Base-by-base conservation (phyloP, 2,888 invertebrate species). In the Nemurella pictetii region DNA sequence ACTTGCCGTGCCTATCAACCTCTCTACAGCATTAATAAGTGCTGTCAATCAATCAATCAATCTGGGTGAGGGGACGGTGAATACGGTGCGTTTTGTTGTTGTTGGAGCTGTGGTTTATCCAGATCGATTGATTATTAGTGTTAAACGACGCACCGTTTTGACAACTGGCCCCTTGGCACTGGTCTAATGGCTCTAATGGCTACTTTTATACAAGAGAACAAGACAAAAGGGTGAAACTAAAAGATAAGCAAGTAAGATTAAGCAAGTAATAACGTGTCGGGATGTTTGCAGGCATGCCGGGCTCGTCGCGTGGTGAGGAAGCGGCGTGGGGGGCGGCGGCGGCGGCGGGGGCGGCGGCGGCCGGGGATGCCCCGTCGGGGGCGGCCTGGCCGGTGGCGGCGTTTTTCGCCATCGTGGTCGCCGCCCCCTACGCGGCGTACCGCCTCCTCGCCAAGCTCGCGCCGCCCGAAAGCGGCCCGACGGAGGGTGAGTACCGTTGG, bases 351-450 rank as follows among this genome's bases (percentile, higher is more conserved):
- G 84, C 87, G 87, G 91, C 90, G 84, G 91, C 92, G 87, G 92
- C 92, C 0, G 90, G 90, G 87, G 90, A 89, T 9, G 90, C 90
- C 25, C 89, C 91, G 80, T 74, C 87, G 77, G 85, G 87, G 28
- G 82, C 81, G 12, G n/a, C 35, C 1, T 98, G 98, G 98, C 97
- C 98, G 0, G 95, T 98, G 15, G 89, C 98, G 1, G 92, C 98
- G 88, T 98, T 99, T 91, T 93, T 98, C 88, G 95, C 96, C 1
- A 94, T 98, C 84, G 94, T 98, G 80, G 93, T 98, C 83, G 96
- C 97, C 0, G 97, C 97, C 12, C 99, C 99, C 0, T 99, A 97
- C 92, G 92, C 99, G 80, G 95, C 98, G 86, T 95, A 96, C 91
- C 96, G 94, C 90, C 93, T 98, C 90, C 90, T 97, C 86, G 94